Percentiles rank a stretch among this genome's conserved stretches.
phyloP scores from a whole-genome alignment of 2,113 vertebrate genomes.

The Scomber colias region DNA sequence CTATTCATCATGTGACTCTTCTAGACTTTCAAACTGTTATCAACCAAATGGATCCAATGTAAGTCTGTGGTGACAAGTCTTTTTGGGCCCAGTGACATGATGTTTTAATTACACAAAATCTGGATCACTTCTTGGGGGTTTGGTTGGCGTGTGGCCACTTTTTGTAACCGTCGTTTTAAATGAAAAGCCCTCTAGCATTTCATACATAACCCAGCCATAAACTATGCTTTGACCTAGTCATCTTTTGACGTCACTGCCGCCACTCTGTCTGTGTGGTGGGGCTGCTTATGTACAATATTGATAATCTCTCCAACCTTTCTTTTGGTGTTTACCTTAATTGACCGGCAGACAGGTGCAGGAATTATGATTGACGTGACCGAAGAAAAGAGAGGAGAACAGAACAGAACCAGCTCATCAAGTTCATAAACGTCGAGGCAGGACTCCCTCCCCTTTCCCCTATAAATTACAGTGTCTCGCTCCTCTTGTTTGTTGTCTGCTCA shows the following conservation, averaged over 20 bases:
- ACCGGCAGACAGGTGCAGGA: conserved; percentile 39
- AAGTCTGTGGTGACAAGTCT: too few species aligned
- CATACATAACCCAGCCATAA: too few species aligned
- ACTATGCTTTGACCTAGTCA: too few species aligned
- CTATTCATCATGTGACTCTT: too few species aligned
- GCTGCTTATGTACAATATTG: conserved; percentile 59
- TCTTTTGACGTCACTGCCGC: conserved; percentile 15
- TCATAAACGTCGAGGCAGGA: conserved; percentile 56
- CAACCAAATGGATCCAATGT: too few species aligned
- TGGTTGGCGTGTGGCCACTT: too few species aligned
- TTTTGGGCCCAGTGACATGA: too few species aligned
- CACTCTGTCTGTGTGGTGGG: conserved; percentile 24
- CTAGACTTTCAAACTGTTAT: too few species aligned
- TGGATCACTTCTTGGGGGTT: too few species aligned
- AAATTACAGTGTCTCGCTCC: conserved; percentile 44
- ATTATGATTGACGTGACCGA: conserved; percentile 47
- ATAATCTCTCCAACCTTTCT: conserved; percentile 38
- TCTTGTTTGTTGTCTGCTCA: conserved; percentile 50
- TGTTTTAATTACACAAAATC: too few species aligned
- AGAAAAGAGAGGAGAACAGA: conserved; percentile 37
- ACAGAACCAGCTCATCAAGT: conserved; percentile 67
- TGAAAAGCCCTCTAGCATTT: too few species aligned
- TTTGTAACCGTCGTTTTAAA: too few species aligned
- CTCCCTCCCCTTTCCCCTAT: conserved; percentile 34
- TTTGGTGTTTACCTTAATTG: conserved; percentile 46